Base-by-base conservation (phyloP, 2,113 vertebrate species). In the Hirundichthys speculiger region DNA sequence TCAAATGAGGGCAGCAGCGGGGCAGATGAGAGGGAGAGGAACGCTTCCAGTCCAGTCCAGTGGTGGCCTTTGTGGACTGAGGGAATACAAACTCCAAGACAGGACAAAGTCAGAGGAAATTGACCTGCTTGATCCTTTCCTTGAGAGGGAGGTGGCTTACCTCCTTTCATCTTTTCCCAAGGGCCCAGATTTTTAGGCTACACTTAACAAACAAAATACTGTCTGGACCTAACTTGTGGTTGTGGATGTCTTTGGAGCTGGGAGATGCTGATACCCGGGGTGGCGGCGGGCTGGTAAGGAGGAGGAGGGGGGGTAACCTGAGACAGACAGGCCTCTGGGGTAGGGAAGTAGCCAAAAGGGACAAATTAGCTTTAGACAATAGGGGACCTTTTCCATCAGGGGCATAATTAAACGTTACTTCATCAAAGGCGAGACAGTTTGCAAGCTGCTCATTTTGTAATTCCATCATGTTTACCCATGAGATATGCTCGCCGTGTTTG, bases 381-480 rank as follows among this genome's bases (percentile, higher is more conserved):
- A 92, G 89, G 88, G 90, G 91, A 95, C 95, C 90, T 94, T 92
- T 94, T 96, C 94, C 94, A 93, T 92, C 86, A 77, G 85, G 89
- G 88, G 93, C 90, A 93, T 95, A 96, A 96, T 96, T 95, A 96
- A 96, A 94, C 90, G 91, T 91, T 93, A 88, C 93, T 94, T 93
- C 93, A 95, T 96, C 94, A 96, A 95, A 96, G 96, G 19, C 86
- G 89, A 85, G 90, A 92, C 94, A 94, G 94, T 95, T 94, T 94
- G 93, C 94, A 94, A 96, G 95, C 94, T 94, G 95, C 94, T 96
- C 92, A 42, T 93, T 92, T 90, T 94, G 94, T 94, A 95, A 95
- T 94, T 92, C 93, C 94, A 94, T 95, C 93, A 43, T 48, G 73
- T 90, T 94, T 89, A 88, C 92, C 93, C 93, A 91, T 86, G 85